Evolutionary conservation across 2,113 vertebrate species (phyloP), one percentile per base, ranked within the genome.

Genomic region (Nymphicus hollandicus): DNA sequence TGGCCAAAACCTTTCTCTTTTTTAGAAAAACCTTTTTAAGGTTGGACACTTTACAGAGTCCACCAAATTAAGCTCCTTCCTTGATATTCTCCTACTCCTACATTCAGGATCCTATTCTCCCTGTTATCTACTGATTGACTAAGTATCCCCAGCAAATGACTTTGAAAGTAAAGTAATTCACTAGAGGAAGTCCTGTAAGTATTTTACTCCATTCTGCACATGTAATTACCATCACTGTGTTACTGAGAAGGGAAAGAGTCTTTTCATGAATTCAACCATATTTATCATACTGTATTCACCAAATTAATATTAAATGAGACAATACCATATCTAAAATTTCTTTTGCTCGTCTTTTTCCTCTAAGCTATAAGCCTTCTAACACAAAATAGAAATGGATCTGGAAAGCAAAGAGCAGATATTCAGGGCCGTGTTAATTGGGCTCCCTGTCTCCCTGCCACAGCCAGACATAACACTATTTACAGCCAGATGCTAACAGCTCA

Each of bases 401-500:
- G 77, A 93, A 86, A 90, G 69, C 28, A 88, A 91, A 74, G 52
- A 90, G 44, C 72, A 76, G 46, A 81, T 89, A 89, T 60, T 83
- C 81, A 65, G 53, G 29, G 17, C 55, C 83, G 50, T 63, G 53
- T 86, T 92, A 96, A 94, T 81, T 94, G 93, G 66, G 50, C 58
- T 91, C 58, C 56, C 72, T 69, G 43, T 68, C 56, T 96, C 74
- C n/a, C 68, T 78, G n/a, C 53, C 47, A 63, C 37, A 88, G 74
- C 84, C 91, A 97, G 91, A 91, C 65, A 84, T 66, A 95, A 64
- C 56, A 39, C 86, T 90, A 19, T 85, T 97, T 97, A 73, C 81
- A 96, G 91, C 43, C 89, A 97, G 90, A 94, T 93, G 93, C 81
- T 63, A 84, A 91, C 91, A 95, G 95, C 93, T 95, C 95, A 95